Evolutionary conservation across 2,113 vertebrate genomes (phyloP).

Genomic region (Nothoprocta pentlandii): DNA sequence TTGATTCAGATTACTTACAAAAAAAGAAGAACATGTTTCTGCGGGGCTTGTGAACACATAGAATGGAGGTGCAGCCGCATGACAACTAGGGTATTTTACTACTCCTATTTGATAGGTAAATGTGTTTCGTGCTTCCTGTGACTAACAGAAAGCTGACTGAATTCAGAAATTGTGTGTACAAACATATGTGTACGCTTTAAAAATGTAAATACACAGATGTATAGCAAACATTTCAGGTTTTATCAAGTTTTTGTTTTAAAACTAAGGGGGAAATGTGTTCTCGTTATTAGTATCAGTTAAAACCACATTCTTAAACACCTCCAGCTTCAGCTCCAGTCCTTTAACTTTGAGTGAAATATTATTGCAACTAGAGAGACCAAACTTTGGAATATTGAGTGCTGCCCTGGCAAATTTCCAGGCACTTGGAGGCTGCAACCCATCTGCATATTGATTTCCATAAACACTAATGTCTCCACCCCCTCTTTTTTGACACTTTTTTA

Average conservation of each 20-base stretch:
- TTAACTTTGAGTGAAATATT: slow-evolving; percentile 56
- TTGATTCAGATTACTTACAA: neutral
- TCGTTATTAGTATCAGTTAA: neutral
- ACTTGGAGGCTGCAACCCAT: slow-evolving; percentile 60
- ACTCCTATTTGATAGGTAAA: neutral
- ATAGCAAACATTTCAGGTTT: neutral
- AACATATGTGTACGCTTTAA: neutral
- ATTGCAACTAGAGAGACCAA: slow-evolving; percentile 52
- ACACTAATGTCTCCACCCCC: slow-evolving; percentile 65
- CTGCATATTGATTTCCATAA: slow-evolving; percentile 74
- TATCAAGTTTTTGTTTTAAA: neutral
- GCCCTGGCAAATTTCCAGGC: slow-evolving; percentile 68
- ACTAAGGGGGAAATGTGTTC: neutral
- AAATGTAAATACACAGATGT: neutral
- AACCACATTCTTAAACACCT: slow-evolving; percentile 17
- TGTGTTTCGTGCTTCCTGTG: neutral
- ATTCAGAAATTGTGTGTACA: neutral
- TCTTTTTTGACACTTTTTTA: slow-evolving; percentile 68
- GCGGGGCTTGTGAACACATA: neutral
- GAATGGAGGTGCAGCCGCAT: neutral
- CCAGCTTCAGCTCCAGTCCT: slow-evolving; percentile 18
- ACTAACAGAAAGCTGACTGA: neutral
- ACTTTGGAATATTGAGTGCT: slow-evolving; percentile 64
- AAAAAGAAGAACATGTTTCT: neutral
- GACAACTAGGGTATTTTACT: neutral